phyloP scores from a whole-genome alignment of 2,797 vertebrate species.

The Phyllotis vaccarum region DNA sequence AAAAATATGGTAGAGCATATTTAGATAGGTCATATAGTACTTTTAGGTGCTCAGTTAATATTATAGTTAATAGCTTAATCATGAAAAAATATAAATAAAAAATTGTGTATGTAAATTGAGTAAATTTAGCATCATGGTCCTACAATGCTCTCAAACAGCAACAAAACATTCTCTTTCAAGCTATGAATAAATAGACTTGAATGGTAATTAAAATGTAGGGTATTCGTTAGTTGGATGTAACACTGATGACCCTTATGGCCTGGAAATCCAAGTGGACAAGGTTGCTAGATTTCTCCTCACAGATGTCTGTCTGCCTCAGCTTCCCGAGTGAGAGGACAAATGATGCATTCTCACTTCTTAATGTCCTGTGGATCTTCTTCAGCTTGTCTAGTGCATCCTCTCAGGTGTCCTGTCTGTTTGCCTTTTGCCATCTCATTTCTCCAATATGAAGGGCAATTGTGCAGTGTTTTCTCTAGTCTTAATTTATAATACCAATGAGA shows the following conservation, averaged over 20 bases:
- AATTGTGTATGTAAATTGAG: background rate
- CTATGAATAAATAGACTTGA: background rate
- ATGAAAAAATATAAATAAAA: background rate
- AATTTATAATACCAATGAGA: background rate
- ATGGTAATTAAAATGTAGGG: background rate
- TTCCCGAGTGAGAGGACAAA: no score
- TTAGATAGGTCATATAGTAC: background rate
- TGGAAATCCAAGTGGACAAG: background rate
- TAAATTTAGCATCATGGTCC: background rate
- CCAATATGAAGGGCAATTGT: background rate
- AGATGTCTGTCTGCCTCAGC: background rate
- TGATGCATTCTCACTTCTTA: no score
- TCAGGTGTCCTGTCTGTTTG: background rate
- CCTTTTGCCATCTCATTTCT: background rate
- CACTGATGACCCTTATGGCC: no score
- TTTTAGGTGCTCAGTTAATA: background rate
- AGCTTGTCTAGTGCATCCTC: background rate
- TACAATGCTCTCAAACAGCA: no score
- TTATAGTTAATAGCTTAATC: background rate
- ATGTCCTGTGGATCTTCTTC: no score
- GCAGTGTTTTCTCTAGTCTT: background rate
- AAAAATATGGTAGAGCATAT: background rate
- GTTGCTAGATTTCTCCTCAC: no score
- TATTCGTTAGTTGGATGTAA: background rate
- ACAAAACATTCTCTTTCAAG: background rate